Percentiles rank a stretch among this genome's conserved stretches.
These are phyloP conservation scores for Cerastoderma edule DNA, from an alignment of 2,888 invertebrate genomes.

Conservation along the genomic window DNA sequence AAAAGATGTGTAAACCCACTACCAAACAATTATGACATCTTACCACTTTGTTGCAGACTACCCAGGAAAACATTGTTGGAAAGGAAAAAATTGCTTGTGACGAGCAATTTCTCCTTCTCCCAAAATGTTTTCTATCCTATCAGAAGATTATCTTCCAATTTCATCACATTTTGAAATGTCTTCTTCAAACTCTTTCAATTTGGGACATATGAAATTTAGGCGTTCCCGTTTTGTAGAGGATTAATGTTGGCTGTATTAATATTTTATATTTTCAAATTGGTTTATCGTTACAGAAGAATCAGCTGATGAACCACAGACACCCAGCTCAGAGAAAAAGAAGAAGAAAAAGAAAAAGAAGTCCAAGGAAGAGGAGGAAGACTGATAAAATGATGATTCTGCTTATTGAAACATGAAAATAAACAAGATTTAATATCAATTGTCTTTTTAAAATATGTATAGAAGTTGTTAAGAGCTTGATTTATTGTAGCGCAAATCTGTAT, in stretches of 20 bases:
- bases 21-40: too few relatives aligned
- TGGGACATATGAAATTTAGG: too few relatives aligned
- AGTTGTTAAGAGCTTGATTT: background rate
- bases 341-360: constrained; percentile 73
- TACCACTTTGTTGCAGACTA: too few relatives aligned
- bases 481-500: background rate
- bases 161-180: too few relatives aligned
- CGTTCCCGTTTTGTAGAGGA: background rate
- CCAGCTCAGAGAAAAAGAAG: constrained; percentile 66
- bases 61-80: too few relatives aligned
- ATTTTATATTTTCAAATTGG: background rate
- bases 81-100: too few relatives aligned
- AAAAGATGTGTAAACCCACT: too few relatives aligned
- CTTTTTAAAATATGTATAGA: background rate
- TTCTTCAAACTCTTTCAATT: too few relatives aligned
- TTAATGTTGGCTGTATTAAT: background rate
- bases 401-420: background rate
- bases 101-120: too few relatives aligned
- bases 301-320: background rate
- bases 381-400: background rate
- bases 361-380: constrained; percentile 14
- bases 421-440: background rate
- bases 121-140: too few relatives aligned
- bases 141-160: too few relatives aligned
- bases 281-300: constrained; percentile 3